phyloP scores from a whole-genome alignment of 1,140 invertebrate species.

The Calycopis cecrops region DNA sequence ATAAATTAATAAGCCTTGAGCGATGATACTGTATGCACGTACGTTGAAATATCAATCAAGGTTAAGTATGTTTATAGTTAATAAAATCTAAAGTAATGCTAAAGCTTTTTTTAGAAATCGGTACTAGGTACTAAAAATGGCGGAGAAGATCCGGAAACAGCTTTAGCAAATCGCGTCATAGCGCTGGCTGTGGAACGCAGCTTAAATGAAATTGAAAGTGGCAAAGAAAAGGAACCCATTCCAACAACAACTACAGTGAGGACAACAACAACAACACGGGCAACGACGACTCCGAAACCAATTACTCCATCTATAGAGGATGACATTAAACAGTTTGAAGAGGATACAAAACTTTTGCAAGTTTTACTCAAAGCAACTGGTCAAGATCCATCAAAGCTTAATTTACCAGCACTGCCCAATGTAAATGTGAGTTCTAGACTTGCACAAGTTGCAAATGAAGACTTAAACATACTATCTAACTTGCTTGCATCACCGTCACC shows the following conservation, averaged over 20 bases:
- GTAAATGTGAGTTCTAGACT: conserved; percentile 46
- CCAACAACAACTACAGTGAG: conserved; percentile 40
- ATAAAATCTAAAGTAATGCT: background rate
- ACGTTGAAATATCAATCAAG: too few relatives aligned
- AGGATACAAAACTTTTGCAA: conserved; percentile 70
- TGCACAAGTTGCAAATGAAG: conserved; percentile 34
- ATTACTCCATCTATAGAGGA: conserved; percentile 63
- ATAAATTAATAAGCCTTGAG: too few relatives aligned
- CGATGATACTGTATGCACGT: too few relatives aligned
- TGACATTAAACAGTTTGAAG: conserved; percentile 68
- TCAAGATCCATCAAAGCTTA: conserved; percentile 67
- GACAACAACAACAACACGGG: conserved; percentile 36
- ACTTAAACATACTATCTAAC: conserved; percentile 53
- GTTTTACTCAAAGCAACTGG: conserved; percentile 67
- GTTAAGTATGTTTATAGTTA: too few relatives aligned
- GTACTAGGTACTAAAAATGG: conserved; percentile 51
- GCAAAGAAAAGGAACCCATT: conserved; percentile 33
- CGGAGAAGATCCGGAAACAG: conserved; percentile 57
- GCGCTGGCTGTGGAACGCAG: conserved; percentile 71
- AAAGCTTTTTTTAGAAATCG: conserved; percentile 44
- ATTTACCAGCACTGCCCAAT: conserved; percentile 58
- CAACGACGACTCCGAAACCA: conserved; percentile 36
- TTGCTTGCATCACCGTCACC: conserved; percentile 52
- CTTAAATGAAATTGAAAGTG: conserved; percentile 61
- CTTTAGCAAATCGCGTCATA: conserved; percentile 70